A percentile compares a stretch with the other conserved stretches of the same genome.
phyloP scores from a whole-genome alignment of 2,797 vertebrate genomes.

The Sandelia bainsii region DNA sequence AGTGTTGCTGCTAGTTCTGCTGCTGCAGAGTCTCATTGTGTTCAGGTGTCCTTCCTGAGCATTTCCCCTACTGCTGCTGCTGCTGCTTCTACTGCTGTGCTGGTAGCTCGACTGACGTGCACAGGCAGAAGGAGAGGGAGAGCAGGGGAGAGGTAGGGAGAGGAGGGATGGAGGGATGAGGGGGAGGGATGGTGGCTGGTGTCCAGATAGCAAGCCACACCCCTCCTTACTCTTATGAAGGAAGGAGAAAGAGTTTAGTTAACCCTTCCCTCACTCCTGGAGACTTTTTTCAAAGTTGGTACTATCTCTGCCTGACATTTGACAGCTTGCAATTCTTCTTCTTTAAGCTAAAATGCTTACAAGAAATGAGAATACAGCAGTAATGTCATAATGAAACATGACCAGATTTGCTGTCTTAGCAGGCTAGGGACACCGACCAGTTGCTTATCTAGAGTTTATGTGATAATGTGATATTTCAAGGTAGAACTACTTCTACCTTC shows the following conservation, averaged over 20 bases:
- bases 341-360: neutral
- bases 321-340: neutral
- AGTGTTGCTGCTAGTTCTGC: constrained; percentile 58
- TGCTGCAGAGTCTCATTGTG: constrained; percentile 77
- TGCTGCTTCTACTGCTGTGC: constrained; percentile 57
- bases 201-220: constrained; percentile 83
- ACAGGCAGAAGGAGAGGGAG: constrained; percentile 66
- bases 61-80: constrained; percentile 58
- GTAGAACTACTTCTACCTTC: constrained; percentile 36
- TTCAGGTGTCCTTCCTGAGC: constrained; percentile 64
- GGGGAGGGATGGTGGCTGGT: constrained; percentile 78
- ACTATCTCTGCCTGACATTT: neutral
- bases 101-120: constrained; percentile 76
- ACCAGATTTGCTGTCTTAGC: constrained; percentile 25
- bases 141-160: constrained; percentile 53
- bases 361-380: constrained; percentile 2
- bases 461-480: constrained; percentile 37
- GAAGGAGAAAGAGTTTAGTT: constrained; percentile 73
- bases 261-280: constrained; percentile 76
- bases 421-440: constrained; percentile 9
- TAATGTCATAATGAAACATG: constrained; percentile 11
- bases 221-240: constrained; percentile 73
- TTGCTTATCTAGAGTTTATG: constrained; percentile 38
- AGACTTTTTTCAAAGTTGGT: constrained; percentile 34
- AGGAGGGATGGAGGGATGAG: constrained; percentile 72